A percentile compares a stretch with the other conserved stretches of the same genome.
Conservation (phyloP, 23 tunicate genomes). For the Trididemnum clinides region DNA sequence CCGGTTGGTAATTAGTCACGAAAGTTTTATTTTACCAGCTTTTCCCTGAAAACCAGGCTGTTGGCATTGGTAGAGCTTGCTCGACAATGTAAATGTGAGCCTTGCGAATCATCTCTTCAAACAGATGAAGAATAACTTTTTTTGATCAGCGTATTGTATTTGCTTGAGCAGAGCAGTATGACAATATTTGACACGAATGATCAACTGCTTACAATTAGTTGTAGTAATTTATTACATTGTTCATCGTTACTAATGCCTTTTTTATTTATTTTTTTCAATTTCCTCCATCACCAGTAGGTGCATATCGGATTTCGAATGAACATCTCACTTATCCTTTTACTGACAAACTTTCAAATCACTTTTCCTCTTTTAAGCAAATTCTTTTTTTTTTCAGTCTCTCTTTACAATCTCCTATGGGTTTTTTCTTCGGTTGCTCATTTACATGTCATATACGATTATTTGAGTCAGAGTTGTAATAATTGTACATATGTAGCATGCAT, state of each 20-base stretch:
- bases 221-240: neutral
- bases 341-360: neutral
- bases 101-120: neutral
- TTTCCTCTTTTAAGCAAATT: neutral
- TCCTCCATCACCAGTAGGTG: neutral
- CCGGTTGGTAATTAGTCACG: neutral
- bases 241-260: neutral
- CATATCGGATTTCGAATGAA: neutral
- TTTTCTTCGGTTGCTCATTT: neutral
- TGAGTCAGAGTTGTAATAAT: neutral
- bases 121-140: neutral
- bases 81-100: neutral
- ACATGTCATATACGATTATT: neutral
- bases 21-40: neutral
- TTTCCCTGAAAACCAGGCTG: neutral
- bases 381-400: neutral
- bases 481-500: neutral
- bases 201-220: neutral
- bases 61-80: neutral
- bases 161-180: neutral
- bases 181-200: neutral
- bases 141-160: neutral
- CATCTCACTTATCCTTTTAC: neutral
- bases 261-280: neutral
- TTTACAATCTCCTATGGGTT: neutral